Conservation (phyloP, 2,797 vertebrate genomes). For the Thripadectes ignobilis region DNA sequence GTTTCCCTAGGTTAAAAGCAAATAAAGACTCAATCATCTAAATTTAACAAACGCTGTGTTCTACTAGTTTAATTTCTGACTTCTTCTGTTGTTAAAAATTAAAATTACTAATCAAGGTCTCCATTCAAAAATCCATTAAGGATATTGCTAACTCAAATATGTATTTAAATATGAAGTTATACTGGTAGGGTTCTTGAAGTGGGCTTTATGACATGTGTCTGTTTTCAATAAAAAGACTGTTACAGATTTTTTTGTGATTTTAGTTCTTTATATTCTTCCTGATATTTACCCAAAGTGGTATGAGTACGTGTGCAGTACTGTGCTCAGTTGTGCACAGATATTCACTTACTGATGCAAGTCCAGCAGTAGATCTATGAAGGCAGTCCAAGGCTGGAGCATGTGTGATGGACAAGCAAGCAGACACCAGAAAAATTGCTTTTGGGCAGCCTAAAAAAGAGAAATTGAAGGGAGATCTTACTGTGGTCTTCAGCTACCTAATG, state of each 20-base stretch:
- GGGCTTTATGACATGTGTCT: background rate
- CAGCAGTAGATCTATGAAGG: background rate
- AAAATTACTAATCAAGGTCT: background rate
- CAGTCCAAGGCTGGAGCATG: background rate
- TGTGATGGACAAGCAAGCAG: background rate
- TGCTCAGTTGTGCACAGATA: background rate
- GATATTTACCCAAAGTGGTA: background rate
- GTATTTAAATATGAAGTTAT: background rate
- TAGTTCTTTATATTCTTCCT: background rate
- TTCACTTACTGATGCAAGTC: background rate
- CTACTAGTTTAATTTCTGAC: background rate
- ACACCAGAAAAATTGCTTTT: background rate
- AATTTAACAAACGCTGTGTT: slow-evolving; percentile 32
- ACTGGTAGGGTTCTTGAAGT: background rate
- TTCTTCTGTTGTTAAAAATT: background rate
- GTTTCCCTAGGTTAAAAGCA: slow-evolving; percentile 57
- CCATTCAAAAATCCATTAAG: background rate
- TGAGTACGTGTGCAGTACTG: rapidly evolving
- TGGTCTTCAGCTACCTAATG: background rate
- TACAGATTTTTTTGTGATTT: background rate
- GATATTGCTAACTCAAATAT: background rate
- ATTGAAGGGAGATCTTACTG: background rate
- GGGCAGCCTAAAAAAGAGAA: background rate
- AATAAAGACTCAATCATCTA: slow-evolving; percentile 34
- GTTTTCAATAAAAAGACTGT: background rate